A percentile compares a stretch with the other conserved stretches of the same genome.
Conservation (phyloP, 2,888 invertebrate species). For the Pantelozetes paolii region DNA sequence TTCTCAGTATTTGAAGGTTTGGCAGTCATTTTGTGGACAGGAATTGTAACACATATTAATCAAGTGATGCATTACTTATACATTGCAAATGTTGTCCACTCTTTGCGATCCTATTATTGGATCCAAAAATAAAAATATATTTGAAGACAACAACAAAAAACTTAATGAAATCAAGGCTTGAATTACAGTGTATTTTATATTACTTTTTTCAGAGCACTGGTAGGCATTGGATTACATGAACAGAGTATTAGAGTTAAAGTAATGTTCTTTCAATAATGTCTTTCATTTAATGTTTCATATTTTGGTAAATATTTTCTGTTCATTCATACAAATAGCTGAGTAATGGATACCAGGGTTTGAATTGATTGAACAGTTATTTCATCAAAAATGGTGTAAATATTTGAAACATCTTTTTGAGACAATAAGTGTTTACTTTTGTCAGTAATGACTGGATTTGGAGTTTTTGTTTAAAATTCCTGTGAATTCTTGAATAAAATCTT, state of each 20-base stretch:
- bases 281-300: background rate
- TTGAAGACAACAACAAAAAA: background rate
- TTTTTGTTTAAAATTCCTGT: too few species aligned
- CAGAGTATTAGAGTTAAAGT: too few species aligned
- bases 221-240: background rate
- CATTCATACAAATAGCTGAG: too few species aligned
- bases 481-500: too few species aligned
- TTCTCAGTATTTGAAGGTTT: background rate
- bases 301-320: background rate
- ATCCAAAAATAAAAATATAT: too few species aligned
- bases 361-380: too few species aligned
- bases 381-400: too few species aligned
- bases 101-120: background rate
- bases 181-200: background rate
- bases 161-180: background rate
- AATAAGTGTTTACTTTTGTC: too few species aligned
- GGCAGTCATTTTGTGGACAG: background rate
- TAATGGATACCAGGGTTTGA: too few species aligned
- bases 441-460: too few species aligned
- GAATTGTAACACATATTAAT: background rate
- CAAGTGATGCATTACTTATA: background rate
- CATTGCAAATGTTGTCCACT: slow-evolving; percentile 3
- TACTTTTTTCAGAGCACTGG: background rate
- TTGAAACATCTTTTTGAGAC: too few species aligned
- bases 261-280: background rate